Percentiles rank a stretch among this genome's conserved stretches.
These are phyloP conservation scores for Scaptomyza reducta DNA, from an alignment of 2,888 invertebrate species.

Conservation along the genomic window DNA sequence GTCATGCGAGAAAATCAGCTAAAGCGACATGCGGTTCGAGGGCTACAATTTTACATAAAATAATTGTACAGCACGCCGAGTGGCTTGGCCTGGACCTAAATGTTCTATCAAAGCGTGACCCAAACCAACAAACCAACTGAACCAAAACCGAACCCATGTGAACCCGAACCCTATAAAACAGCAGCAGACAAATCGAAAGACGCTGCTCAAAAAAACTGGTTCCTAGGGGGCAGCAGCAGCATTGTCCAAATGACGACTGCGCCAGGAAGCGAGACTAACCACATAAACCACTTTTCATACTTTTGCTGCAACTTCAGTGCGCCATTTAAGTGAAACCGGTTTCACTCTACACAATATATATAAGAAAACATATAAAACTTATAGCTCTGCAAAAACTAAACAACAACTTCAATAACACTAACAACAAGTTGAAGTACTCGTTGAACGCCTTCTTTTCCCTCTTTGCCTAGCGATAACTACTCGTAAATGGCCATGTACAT, in stretches of 20 bases:
- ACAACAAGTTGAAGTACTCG: constrained; percentile 23
- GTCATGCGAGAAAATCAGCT: constrained; percentile 31
- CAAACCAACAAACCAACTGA: constrained; percentile 62
- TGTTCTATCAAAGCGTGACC: constrained; percentile 75
- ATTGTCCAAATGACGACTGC: constrained; percentile 53
- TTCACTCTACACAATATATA: constrained; percentile 25
- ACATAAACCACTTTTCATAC: constrained; percentile 67
- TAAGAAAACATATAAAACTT: constrained; percentile 20
- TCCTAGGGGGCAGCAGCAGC: constrained; percentile 47
- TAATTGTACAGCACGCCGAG: constrained; percentile 51
- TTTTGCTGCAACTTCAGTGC: constrained; percentile 56
- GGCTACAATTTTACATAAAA: constrained; percentile 68
- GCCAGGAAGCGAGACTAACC: constrained; percentile 67
- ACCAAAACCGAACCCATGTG: constrained; percentile 28
- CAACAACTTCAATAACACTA: constrained; percentile 12
- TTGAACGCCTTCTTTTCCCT: constrained; percentile 8
- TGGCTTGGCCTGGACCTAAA: constrained; percentile 12
- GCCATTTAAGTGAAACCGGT: constrained; percentile 66
- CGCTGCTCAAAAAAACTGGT: constrained; percentile 58
- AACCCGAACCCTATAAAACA: constrained; percentile 29
- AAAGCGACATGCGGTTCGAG: constrained; percentile 24
- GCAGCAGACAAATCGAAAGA: constrained; percentile 49
- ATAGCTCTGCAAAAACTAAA: constrained; percentile 28
- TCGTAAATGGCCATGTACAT: constrained; percentile 65
- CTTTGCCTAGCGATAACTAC: constrained; percentile 26